Evolutionary conservation across 2,113 vertebrate species (phyloP), one percentile per base, ranked within the genome.

Genomic region (Otolemur garnettii): DNA sequence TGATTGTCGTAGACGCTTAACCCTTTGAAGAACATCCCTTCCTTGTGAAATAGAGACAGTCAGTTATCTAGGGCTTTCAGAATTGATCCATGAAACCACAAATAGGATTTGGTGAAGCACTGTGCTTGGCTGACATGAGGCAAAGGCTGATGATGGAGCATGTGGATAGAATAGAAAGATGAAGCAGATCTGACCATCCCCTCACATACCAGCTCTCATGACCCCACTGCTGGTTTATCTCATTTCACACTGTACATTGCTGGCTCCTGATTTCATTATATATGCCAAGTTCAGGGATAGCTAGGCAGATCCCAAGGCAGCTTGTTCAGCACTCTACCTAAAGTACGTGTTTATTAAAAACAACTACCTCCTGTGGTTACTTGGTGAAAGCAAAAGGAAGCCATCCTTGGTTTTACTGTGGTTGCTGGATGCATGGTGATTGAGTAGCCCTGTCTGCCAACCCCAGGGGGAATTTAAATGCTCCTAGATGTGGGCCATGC

Each of bases 91-190:
- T 81, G 38, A 90, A 79, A 83, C 38, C 90, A 45, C 28, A 13
- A 33, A 15, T 28, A 68, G 68, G 55, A 42, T 66, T 95, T 33
- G 64, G 71, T 1, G 33, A 33, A 60, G 28, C 14, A 0, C 11
- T 4, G 19, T 33, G 11, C 22, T 22, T 3, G 90, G 9, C 30
- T 60, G 0, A 0, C 24, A 24, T 24, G n/a, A 38, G 33, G 21
- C 38, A 10, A 26, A 57, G 50, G 30, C 28, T 15, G 0, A 10
- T 28, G 9, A 0, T 26, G 42, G 42, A 7, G 2, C 1, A 5
- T 92, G 28, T 42, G 53, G 35, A 22, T 12, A 4, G 60, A 13
- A 33, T 2, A 68, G 77, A 74, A 84, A 33, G 42, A 66, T 12
- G 22, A 35, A 38, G 26, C 62, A 12, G 69, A 14, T 38, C 10